These are phyloP conservation scores for Halcyon senegalensis DNA, from an alignment of 2,113 vertebrate species.

Conservation along the genomic window DNA sequence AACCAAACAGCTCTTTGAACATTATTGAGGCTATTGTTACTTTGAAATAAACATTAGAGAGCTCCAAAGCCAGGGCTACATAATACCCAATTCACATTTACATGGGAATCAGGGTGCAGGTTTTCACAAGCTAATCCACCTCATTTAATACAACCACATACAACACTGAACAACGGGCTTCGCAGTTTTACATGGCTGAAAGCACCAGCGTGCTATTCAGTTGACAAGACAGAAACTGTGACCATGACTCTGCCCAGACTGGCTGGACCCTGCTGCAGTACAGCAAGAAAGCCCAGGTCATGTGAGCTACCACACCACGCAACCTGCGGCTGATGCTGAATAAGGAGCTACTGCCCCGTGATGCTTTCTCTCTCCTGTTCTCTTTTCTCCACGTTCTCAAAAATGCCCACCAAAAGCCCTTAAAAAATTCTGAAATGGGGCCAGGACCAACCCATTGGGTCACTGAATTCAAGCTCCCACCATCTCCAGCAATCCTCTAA, in stretches of 20 bases:
- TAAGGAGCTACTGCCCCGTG: not conserved
- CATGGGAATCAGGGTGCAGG: conserved; percentile 5
- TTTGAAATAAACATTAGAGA: conserved; percentile 54
- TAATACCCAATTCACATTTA: conserved; percentile 1
- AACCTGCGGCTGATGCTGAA: not conserved
- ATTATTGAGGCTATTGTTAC: conserved; percentile 41
- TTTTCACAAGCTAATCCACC: not conserved
- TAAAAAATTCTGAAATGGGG: not conserved
- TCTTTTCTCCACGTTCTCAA: not conserved
- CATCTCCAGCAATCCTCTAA: not conserved
- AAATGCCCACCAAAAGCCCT: not conserved
- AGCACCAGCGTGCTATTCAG: fast-evolving
- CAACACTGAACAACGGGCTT: not conserved
- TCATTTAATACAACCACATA: not conserved
- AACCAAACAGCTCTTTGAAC: conserved; percentile 54
- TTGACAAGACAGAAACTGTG: not conserved
- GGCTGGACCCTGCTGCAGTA: not conserved
- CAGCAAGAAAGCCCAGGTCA: not conserved
- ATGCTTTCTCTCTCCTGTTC: not conserved
- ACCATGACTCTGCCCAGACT: not conserved
- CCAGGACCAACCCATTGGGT: not conserved
- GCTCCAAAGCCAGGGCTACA: conserved; percentile 26
- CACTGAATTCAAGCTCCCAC: not conserved
- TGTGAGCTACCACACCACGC: fast-evolving
- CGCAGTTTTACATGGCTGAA: not conserved